Conservation (phyloP, 2,888 invertebrate genomes). For the Ceraclea dissimilis region DNA sequence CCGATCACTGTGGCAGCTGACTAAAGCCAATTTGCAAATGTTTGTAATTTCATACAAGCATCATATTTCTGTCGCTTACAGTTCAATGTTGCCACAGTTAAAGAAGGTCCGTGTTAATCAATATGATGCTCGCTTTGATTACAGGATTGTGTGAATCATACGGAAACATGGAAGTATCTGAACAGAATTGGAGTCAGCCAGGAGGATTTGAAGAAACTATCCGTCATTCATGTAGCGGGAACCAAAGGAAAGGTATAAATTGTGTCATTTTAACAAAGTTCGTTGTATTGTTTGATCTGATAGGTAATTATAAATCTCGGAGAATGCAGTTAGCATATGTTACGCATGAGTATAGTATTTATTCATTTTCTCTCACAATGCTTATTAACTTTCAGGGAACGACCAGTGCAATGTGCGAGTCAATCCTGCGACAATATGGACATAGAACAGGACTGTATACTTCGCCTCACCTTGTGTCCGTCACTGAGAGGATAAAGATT, state of each 20-base stretch:
- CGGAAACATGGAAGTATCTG: constrained; percentile 52
- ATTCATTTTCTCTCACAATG: too few species aligned
- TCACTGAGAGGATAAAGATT: constrained; percentile 85
- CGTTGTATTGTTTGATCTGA: not conserved
- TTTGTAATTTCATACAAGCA: too few species aligned
- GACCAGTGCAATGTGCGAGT: constrained; percentile 88
- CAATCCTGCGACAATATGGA: constrained; percentile 76
- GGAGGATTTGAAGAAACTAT: constrained; percentile 61
- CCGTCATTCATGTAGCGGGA: constrained; percentile 91
- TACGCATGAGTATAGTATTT: too few species aligned
- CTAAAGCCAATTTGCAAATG: too few species aligned
- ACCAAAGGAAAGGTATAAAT: constrained; percentile 84
- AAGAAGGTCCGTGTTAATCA: too few species aligned
- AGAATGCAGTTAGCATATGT: too few species aligned
- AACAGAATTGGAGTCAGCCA: constrained; percentile 55
- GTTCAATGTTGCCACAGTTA: too few species aligned
- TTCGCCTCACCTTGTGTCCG: constrained; percentile 90
- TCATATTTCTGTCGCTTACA: too few species aligned
- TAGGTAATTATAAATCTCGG: too few species aligned
- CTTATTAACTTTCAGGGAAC: constrained; percentile 65
- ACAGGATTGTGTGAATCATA: constrained; percentile 42
- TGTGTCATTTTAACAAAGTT: too few species aligned
- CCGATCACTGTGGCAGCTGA: too few species aligned
- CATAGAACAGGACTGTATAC: constrained; percentile 89
- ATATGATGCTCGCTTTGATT: constrained; percentile 11